These are phyloP conservation scores for Ianthella basta DNA, from an alignment of 37 sponge, comb jelly and placozoan species.

Conservation along the genomic window DNA sequence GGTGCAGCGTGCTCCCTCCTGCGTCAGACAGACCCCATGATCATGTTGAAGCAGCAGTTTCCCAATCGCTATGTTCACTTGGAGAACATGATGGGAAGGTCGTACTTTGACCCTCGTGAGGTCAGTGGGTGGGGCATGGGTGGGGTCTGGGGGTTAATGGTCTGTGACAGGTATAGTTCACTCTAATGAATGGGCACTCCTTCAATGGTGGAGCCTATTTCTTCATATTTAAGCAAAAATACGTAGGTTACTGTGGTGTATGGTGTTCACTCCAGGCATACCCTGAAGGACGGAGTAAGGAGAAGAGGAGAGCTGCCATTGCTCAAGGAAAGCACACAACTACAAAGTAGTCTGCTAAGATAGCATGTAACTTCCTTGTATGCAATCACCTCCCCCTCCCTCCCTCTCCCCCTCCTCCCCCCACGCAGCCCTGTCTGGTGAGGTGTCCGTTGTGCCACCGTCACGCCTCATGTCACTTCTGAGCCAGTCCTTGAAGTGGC, in stretches of 20 bases:
- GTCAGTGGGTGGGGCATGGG: conserved; percentile 38
- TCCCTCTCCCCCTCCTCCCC: neutral
- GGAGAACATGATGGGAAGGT: conserved; percentile 91
- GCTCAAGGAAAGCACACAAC: conserved; percentile 67
- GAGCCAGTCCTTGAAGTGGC: conserved; percentile 98
- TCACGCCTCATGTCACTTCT: conserved; percentile 93
- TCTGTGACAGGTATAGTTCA: neutral
- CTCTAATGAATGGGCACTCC: too few species aligned
- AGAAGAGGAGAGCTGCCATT: conserved; percentile 91
- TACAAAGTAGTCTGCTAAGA: neutral
- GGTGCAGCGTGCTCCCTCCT: conserved; percentile 96
- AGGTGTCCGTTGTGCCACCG: conserved; percentile 95
- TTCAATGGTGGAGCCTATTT: too few species aligned
- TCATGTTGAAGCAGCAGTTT: conserved; percentile 89
- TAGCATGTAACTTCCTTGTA: neutral
- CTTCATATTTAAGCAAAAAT: too few species aligned
- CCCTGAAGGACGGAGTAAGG: conserved; percentile 96
- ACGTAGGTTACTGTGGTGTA: neutral
- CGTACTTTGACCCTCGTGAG: conserved; percentile 98
- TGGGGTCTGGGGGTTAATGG: neutral
- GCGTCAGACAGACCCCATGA: conserved; percentile 98
- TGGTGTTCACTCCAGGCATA: conserved; percentile 70
- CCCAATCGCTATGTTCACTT: conserved; percentile 94
- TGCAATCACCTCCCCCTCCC: neutral
- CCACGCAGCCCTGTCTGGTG: conserved; percentile 82